Conservation (phyloP, 2,888 invertebrate genomes). For the Rhagonycha fulva region DNA sequence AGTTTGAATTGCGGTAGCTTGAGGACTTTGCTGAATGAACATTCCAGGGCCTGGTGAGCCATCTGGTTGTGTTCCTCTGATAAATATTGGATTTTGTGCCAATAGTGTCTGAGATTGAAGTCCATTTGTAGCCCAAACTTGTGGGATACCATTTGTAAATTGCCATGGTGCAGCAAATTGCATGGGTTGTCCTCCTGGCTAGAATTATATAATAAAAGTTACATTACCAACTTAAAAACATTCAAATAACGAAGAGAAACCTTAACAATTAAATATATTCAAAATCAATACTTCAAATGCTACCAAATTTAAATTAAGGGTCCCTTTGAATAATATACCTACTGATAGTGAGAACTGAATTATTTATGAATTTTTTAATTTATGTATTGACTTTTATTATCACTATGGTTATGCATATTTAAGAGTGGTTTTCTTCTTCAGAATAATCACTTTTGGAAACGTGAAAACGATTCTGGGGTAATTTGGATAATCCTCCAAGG, state of each 20-base stretch:
- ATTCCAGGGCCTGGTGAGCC: slow-evolving; percentile 68
- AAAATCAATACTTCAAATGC: background rate
- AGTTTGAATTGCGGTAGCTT: slow-evolving; percentile 64
- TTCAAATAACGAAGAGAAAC: no score
- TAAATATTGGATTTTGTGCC: slow-evolving; percentile 81
- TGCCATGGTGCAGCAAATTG: slow-evolving; percentile 80
- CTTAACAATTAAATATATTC: background rate
- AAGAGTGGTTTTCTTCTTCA: no score
- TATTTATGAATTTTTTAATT: background rate
- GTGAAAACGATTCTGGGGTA: background rate
- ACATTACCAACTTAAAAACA: background rate
- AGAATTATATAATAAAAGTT: slow-evolving; percentile 28
- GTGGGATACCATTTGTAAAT: slow-evolving; percentile 71
- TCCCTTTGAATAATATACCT: background rate
- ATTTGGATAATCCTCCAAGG: background rate
- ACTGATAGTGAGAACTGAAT: background rate
- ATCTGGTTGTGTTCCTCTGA: slow-evolving; percentile 79
- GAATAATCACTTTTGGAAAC: background rate
- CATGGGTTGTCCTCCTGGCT: slow-evolving; percentile 71
- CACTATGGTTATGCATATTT: no score
- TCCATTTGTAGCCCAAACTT: slow-evolving; percentile 75
- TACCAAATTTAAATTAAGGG: background rate
- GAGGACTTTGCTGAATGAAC: slow-evolving; percentile 83
- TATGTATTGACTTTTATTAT: no score
- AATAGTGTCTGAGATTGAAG: slow-evolving; percentile 71